These are phyloP conservation scores for Elaphurus davidianus DNA, from an alignment of 2,113 vertebrate species.

Conservation along the genomic window DNA sequence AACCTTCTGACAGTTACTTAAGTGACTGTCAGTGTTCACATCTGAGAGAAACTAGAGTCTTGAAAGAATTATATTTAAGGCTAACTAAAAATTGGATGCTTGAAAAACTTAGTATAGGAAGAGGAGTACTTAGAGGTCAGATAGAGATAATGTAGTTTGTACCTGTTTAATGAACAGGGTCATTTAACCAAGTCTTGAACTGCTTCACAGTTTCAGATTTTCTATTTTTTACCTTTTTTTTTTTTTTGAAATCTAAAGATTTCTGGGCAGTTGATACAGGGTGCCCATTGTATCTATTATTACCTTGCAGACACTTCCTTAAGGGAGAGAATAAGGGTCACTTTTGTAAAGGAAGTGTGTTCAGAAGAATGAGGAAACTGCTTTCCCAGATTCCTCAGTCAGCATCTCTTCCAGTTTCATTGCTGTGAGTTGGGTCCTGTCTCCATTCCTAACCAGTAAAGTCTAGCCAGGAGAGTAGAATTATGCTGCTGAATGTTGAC, in stretches of 20 bases:
- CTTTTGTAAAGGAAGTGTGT: background rate
- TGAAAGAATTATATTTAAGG: constrained; percentile 10
- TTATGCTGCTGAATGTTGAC: background rate
- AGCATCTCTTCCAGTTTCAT: background rate
- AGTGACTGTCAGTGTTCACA: background rate
- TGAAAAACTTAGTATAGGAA: background rate
- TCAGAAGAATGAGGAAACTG: background rate
- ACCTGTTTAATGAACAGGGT: background rate
- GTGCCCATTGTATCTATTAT: background rate
- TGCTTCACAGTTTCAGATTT: background rate
- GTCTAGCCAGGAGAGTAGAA: background rate
- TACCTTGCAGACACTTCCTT: background rate
- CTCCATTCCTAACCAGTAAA: background rate
- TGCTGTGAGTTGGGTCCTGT: background rate
- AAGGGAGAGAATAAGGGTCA: background rate
- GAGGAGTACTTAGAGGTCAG: background rate
- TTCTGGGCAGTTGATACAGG: background rate
- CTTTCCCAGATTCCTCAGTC: background rate
- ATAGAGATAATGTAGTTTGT: background rate
- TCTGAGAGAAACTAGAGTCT: background rate
- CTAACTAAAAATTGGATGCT: background rate
- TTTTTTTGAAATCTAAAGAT: background rate
- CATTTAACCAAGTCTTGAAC: background rate
- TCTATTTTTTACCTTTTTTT: background rate
- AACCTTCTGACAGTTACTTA: background rate